Evolutionary conservation across 2,797 vertebrate species (phyloP).

Genomic region (Antrozous pallidus): DNA sequence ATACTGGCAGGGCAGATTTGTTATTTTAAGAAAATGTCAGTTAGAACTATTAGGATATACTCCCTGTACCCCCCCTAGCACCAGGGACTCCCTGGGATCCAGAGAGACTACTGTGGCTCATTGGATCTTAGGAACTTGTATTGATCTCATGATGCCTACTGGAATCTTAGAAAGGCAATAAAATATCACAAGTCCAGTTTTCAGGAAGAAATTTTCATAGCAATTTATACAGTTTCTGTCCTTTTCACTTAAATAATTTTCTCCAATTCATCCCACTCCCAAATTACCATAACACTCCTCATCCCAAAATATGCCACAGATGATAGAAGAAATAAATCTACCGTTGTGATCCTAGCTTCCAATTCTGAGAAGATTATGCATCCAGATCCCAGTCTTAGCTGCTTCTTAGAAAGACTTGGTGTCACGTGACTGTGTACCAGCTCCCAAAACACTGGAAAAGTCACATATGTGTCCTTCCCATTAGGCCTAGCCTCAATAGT

Average conservation of each 20-base stretch:
- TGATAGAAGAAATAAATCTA: background rate
- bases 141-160: constrained; percentile 46
- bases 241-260: background rate
- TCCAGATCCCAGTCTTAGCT: background rate
- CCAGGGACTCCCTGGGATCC: background rate
- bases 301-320: background rate
- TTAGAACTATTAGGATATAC: background rate
- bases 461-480: background rate
- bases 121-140: constrained; percentile 62
- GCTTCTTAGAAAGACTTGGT: background rate
- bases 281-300: background rate
- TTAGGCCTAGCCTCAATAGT: background rate
- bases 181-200: constrained; percentile 33
- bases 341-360: background rate
- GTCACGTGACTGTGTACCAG: background rate
- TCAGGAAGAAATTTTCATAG: constrained; percentile 15
- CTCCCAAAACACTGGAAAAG: background rate
- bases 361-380: background rate
- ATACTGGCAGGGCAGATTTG: background rate
- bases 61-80: background rate
- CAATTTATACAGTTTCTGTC: background rate
- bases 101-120: background rate
- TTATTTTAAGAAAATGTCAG: constrained; percentile 40
- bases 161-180: constrained; percentile 37
- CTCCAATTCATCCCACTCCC: background rate